Evolutionary conservation across 2,113 vertebrate species (phyloP).

Genomic region (Anthoscopus minutus): DNA sequence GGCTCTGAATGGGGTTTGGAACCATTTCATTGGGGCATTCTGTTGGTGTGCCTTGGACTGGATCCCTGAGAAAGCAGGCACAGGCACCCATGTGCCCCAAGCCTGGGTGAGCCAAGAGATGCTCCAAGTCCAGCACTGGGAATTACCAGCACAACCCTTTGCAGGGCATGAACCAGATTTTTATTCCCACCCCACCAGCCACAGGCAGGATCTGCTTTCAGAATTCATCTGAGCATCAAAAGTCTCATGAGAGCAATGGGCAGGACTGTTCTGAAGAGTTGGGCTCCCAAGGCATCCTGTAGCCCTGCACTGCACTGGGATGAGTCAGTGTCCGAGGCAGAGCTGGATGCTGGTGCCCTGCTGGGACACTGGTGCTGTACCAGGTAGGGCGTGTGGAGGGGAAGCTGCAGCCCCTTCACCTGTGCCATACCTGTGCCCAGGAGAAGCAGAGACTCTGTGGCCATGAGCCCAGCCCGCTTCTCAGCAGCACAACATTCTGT

Average conservation of each 20-base stretch:
- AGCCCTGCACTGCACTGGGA: rapidly evolving
- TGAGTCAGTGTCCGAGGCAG: rapidly evolving
- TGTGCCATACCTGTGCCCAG: not conserved
- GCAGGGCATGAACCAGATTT: not conserved
- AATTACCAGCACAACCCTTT: not conserved
- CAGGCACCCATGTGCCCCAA: rapidly evolving
- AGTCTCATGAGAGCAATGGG: not conserved
- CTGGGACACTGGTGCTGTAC: not conserved
- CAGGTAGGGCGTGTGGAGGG: too few species aligned
- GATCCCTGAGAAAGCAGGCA: not conserved
- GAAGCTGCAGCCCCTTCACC: not conserved
- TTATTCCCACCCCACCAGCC: not conserved
- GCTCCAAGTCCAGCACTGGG: rapidly evolving
- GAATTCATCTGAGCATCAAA: not conserved
- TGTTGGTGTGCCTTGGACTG: not conserved
- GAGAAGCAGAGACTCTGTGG: rapidly evolving
- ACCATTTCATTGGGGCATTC: not conserved
- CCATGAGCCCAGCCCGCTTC: not conserved
- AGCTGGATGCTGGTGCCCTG: not conserved
- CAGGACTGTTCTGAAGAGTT: too few species aligned
- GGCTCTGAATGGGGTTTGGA: not conserved
- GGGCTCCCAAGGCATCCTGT: not conserved
- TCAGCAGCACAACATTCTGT: not conserved
- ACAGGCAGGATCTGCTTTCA: not conserved
- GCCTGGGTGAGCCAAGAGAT: not conserved